phyloP scores from a whole-genome alignment of 2,797 vertebrate species.

The Dallia pectoralis region DNA sequence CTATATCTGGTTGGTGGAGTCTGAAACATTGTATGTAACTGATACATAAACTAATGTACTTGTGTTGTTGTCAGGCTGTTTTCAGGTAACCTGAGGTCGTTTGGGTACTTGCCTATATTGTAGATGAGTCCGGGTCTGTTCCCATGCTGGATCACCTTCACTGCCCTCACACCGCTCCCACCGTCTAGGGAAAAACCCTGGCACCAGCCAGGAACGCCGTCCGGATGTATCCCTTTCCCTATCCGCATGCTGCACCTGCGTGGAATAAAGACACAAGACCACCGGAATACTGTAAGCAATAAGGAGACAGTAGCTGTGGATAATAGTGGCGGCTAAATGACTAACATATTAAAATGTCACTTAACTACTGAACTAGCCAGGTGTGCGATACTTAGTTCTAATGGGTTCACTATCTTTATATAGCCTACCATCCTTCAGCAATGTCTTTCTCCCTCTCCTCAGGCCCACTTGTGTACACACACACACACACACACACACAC shows the following conservation, averaged over 20 bases:
- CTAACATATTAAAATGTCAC: background rate
- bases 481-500: background rate
- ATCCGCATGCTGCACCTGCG: constrained; percentile 93
- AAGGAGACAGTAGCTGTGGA: background rate
- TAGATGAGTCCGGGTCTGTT: constrained; percentile 96
- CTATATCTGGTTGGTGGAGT: background rate
- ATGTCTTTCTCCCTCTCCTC: background rate
- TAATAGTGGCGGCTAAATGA: background rate
- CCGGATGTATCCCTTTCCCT: constrained; percentile 92
- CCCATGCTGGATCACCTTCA: constrained; percentile 95
- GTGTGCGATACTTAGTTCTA: background rate
- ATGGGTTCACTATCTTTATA: background rate
- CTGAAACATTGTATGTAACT: too few relatives aligned
- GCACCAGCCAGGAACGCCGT: constrained; percentile 95
- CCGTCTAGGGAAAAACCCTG: constrained; percentile 97
- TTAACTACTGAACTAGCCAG: background rate
- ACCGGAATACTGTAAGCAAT: background rate
- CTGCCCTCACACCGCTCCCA: constrained; percentile 91
- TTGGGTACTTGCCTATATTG: constrained; percentile 85
- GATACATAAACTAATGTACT: background rate
- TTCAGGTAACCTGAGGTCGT: background rate
- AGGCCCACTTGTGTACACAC: background rate
- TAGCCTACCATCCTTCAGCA: background rate
- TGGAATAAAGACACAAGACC: background rate
- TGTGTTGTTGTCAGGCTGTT: background rate